These are phyloP conservation scores for Agrilus cyanescens DNA, from an alignment of 2,888 invertebrate genomes.

Conservation along the genomic window DNA sequence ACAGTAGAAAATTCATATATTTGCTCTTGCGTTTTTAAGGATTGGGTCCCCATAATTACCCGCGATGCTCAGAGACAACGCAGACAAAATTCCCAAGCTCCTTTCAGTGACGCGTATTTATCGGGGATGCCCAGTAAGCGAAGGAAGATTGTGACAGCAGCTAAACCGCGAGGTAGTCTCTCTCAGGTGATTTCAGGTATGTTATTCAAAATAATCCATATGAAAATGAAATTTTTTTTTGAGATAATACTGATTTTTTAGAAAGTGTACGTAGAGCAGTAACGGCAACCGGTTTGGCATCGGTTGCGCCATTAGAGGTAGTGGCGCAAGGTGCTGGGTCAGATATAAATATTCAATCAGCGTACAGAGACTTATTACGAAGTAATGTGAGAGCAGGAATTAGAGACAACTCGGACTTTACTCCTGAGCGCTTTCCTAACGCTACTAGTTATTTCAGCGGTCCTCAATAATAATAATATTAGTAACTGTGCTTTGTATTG, in stretches of 20 bases:
- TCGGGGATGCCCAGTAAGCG: slow-evolving; percentile 83
- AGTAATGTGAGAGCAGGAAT: slow-evolving; percentile 37
- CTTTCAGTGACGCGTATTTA: slow-evolving; percentile 83
- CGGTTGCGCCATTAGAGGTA: slow-evolving; percentile 35
- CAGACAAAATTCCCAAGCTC: slow-evolving; percentile 41
- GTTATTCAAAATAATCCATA: not conserved
- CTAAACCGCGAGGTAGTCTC: slow-evolving; percentile 33
- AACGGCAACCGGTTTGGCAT: slow-evolving; percentile 38
- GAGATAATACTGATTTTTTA: slow-evolving; percentile 13
- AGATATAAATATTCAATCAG: slow-evolving; percentile 38
- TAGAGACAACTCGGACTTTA: slow-evolving; percentile 37
- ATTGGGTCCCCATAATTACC: slow-evolving; percentile 82
- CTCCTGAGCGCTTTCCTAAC: slow-evolving; percentile 34
- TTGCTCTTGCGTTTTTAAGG: slow-evolving; percentile 32
- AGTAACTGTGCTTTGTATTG: not conserved
- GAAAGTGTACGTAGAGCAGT: slow-evolving; percentile 38
- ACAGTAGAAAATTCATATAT: not conserved
- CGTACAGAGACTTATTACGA: slow-evolving; percentile 41
- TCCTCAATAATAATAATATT: slow-evolving; percentile 15
- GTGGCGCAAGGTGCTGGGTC: slow-evolving; percentile 39
- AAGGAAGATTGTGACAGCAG: slow-evolving; percentile 53
- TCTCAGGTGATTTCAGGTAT: slow-evolving; percentile 34
- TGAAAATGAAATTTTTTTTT: not conserved
- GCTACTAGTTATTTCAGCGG: slow-evolving; percentile 31
- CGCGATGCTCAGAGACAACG: slow-evolving; percentile 67